Percentiles rank a stretch among this genome's conserved stretches.
Evolutionary conservation across 2,113 vertebrate species (phyloP).

Genomic region (Pantherophis guttatus): DNA sequence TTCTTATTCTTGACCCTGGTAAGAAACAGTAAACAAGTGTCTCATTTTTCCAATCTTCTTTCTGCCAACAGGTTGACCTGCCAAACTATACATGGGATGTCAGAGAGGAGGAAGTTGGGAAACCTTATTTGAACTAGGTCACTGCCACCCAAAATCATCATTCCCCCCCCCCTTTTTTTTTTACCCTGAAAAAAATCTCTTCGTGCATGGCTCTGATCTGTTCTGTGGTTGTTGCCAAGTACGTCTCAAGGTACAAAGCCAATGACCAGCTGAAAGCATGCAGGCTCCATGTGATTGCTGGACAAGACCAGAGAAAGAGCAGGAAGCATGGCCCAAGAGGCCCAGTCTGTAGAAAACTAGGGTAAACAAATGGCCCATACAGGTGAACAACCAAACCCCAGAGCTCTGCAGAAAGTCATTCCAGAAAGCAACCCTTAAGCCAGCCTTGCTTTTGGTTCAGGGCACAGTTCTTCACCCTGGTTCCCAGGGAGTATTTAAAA

Average conservation of each 20-base stretch:
- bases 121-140: background rate
- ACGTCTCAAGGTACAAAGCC: background rate
- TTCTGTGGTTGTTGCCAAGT: background rate
- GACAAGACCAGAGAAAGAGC: background rate
- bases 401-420: background rate
- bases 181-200: background rate
- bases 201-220: background rate
- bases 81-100: background rate
- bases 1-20: background rate
- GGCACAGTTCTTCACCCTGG: background rate
- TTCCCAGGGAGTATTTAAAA: background rate
- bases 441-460: background rate
- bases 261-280: background rate
- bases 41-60: background rate
- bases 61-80: background rate
- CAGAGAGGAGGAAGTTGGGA: background rate
- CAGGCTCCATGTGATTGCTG: background rate
- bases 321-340: background rate
- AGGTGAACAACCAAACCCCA: background rate
- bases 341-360: constrained; percentile 1
- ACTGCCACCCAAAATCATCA: background rate
- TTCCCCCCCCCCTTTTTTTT: background rate
- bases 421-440: background rate
- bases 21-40: background rate
- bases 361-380: background rate